phyloP scores from a whole-genome alignment of 1,140 invertebrate species.

The Euwallacea similis region DNA sequence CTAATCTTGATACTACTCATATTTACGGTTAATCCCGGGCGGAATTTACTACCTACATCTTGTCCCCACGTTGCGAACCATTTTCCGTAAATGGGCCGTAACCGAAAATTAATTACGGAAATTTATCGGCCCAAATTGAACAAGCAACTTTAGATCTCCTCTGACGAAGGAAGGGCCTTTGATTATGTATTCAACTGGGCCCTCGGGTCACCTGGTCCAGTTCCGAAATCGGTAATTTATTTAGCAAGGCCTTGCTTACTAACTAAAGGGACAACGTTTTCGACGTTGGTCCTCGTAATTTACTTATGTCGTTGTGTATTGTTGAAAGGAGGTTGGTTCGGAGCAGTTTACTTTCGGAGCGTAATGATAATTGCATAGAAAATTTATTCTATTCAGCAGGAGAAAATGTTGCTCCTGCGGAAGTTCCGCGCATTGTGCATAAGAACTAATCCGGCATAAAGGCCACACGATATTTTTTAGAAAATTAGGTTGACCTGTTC shows the following conservation, averaged over 20 bases:
- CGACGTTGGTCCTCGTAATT: conserved; percentile 11
- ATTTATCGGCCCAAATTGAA: conserved; percentile 27
- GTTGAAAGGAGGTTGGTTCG: not conserved
- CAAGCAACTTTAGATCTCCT: conserved; percentile 29
- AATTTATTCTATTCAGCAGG: too few species aligned
- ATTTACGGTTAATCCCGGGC: not conserved
- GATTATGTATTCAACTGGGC: conserved; percentile 25
- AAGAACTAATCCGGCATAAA: too few species aligned
- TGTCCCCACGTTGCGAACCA: not conserved
- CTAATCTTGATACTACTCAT: too few species aligned
- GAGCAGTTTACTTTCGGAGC: too few species aligned
- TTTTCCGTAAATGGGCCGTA: conserved; percentile 13
- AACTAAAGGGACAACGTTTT: conserved; percentile 14
- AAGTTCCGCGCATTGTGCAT: too few species aligned
- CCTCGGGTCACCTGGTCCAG: not conserved
- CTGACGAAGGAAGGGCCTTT: conserved; percentile 18
- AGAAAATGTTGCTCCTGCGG: too few species aligned
- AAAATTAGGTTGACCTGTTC: too few species aligned
- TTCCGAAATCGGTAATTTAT: conserved; percentile 11
- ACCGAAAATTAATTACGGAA: conserved; percentile 30
- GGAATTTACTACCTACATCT: conserved; percentile 10
- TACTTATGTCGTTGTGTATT: conserved; percentile 17
- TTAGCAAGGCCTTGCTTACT: conserved; percentile 16
- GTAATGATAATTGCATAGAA: too few species aligned
- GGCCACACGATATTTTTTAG: too few species aligned